These are phyloP conservation scores for Gambusia holbrooki DNA, from an alignment of 2,113 vertebrate species.

Conservation along the genomic window DNA sequence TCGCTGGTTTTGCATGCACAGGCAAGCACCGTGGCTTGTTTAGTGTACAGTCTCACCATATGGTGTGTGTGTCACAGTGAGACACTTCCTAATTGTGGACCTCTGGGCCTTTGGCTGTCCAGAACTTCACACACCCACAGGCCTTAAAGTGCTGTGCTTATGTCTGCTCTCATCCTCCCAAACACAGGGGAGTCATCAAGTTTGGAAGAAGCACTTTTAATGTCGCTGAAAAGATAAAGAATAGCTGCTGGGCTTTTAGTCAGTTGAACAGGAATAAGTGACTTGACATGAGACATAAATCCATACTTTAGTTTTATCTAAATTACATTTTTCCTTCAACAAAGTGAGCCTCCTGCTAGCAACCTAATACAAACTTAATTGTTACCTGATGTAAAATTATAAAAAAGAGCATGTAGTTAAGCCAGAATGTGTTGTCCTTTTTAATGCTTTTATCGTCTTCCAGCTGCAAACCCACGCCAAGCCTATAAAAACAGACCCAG, in stretches of 20 bases:
- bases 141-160: neutral
- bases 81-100: slow-evolving; percentile 55
- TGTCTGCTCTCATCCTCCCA: slow-evolving; percentile 9
- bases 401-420: slow-evolving; percentile 67
- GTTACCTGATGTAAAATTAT: slow-evolving; percentile 73
- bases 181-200: slow-evolving; percentile 7
- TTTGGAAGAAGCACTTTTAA: neutral
- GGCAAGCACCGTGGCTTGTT: slow-evolving; percentile 72
- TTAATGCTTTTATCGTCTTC: slow-evolving; percentile 66
- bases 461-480: slow-evolving; percentile 63
- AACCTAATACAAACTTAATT: slow-evolving; percentile 76
- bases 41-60: slow-evolving; percentile 54
- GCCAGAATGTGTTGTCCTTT: slow-evolving; percentile 72
- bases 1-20: slow-evolving; percentile 68
- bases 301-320: neutral
- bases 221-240: neutral
- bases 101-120: slow-evolving; percentile 41
- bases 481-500: slow-evolving; percentile 59
- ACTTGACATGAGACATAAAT: slow-evolving; percentile 5
- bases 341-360: slow-evolving; percentile 62
- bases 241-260: neutral
- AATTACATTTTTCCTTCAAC: slow-evolving; percentile 31
- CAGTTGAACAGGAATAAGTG: neutral
- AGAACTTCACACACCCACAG: slow-evolving; percentile 51
- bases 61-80: slow-evolving; percentile 54